A percentile compares a stretch with the other conserved stretches of the same genome.
phyloP scores from a whole-genome alignment of 2,113 vertebrate genomes.

The Burhinus bistriatus region DNA sequence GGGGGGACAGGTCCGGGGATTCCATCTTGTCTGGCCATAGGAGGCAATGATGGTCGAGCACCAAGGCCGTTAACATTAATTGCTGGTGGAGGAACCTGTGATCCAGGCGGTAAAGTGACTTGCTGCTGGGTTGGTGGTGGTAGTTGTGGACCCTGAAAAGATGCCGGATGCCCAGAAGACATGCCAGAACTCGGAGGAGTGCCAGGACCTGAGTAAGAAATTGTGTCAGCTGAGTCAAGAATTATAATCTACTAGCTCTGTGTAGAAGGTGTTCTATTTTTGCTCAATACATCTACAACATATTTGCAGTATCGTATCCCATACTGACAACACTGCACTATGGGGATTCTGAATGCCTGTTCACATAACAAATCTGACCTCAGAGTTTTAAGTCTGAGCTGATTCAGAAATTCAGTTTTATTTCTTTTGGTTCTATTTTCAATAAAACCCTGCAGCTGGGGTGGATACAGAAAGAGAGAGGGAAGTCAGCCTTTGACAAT shows the following conservation, averaged over 20 bases:
- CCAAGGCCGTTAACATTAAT: slow-evolving; percentile 66
- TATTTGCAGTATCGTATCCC: accelerated
- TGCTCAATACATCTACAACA: not conserved
- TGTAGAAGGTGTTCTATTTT: not conserved
- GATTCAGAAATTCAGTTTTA: not conserved
- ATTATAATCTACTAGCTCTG: not conserved
- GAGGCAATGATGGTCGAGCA: slow-evolving; percentile 44
- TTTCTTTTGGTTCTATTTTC: not conserved
- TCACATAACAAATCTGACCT: not conserved
- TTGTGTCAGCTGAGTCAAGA: not conserved
- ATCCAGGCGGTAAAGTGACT: slow-evolving; percentile 62
- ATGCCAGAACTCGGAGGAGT: slow-evolving; percentile 34
- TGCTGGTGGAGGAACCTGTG: slow-evolving; percentile 73
- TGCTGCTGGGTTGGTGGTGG: slow-evolving; percentile 64
- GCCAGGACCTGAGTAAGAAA: slow-evolving; percentile 69
- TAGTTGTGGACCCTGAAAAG: slow-evolving; percentile 69
- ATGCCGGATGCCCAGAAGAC: slow-evolving; percentile 48
- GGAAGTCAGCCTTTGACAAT: not conserved
- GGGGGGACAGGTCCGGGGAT: slow-evolving; percentile 71
- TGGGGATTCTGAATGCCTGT: not conserved
- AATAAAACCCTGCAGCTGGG: not conserved
- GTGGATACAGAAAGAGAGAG: not conserved
- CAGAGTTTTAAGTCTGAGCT: not conserved
- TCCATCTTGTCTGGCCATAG: slow-evolving; percentile 66
- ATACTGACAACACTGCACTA: not conserved